A percentile compares a stretch with the other conserved stretches of the same genome.
Evolutionary conservation across 2,113 vertebrate species (phyloP).

Genomic region (Dromiciops gliroides): DNA sequence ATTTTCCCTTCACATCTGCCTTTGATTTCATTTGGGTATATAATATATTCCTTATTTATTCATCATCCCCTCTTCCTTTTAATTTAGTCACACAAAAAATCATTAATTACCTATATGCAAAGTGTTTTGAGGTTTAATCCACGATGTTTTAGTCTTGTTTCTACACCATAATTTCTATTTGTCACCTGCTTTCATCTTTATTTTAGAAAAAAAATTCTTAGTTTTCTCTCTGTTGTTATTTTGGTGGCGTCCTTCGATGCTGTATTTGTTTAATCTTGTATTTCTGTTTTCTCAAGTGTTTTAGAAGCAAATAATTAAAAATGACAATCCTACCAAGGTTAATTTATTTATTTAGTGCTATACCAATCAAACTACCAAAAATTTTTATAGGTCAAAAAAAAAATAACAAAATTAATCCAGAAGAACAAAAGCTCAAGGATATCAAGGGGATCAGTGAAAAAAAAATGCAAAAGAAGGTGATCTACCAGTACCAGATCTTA

Average conservation of each 20-base stretch:
- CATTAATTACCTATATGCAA: not conserved
- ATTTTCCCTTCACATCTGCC: not conserved
- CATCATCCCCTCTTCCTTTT: not conserved
- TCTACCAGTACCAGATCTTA: too few relatives aligned
- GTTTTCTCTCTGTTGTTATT: not conserved
- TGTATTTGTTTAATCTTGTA: not conserved
- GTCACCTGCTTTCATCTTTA: not conserved
- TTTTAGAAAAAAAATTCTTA: not conserved
- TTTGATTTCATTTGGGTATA: not conserved
- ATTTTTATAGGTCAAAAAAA: too few relatives aligned
- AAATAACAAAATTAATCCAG: too few relatives aligned
- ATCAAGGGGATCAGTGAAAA: too few relatives aligned
- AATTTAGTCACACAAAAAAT: not conserved
- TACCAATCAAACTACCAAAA: too few relatives aligned
- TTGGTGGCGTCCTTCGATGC: not conserved
- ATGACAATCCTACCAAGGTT: too few relatives aligned
- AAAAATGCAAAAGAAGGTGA: too few relatives aligned
- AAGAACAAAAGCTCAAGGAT: too few relatives aligned
- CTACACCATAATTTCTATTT: not conserved
- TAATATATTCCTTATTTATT: not conserved
- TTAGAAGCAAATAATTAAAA: too few relatives aligned
- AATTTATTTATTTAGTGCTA: too few relatives aligned
- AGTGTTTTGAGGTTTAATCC: not conserved
- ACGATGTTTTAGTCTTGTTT: not conserved
- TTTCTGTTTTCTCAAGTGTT: not conserved